Evolutionary conservation across 1,140 invertebrate genomes (phyloP).

Genomic region (Samia ricini): DNA sequence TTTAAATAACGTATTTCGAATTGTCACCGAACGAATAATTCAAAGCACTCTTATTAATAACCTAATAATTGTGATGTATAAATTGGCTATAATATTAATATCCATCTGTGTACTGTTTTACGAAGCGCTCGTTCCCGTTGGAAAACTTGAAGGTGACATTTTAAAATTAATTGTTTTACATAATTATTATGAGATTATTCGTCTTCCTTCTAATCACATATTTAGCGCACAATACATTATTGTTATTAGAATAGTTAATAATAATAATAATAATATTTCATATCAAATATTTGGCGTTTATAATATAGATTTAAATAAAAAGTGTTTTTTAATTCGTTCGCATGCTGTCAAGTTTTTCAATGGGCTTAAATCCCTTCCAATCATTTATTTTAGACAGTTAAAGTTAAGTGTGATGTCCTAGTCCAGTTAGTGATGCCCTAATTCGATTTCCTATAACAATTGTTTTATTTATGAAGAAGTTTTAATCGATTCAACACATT

Average conservation of each 20-base stretch:
- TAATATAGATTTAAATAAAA: constrained; percentile 37
- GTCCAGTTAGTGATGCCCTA: too few relatives aligned
- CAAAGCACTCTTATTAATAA: constrained; percentile 51
- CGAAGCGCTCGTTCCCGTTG: too few relatives aligned
- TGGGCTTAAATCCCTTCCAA: too few relatives aligned
- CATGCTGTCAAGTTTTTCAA: constrained; percentile 51
- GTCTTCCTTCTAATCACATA: constrained; percentile 68
- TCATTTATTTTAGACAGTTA: too few relatives aligned
- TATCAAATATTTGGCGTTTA: constrained; percentile 63
- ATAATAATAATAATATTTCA: constrained; percentile 40
- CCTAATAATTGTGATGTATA: constrained; percentile 47
- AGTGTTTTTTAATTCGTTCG: constrained; percentile 35
- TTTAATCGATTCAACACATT: too few relatives aligned
- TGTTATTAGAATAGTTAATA: constrained; percentile 55
- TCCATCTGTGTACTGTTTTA: neutral
- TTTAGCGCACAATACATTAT: constrained; percentile 62
- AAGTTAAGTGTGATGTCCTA: too few relatives aligned
- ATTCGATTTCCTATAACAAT: too few relatives aligned
- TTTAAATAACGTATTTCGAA: constrained; percentile 51
- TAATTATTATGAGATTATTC: constrained; percentile 41
- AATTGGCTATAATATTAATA: constrained; percentile 12
- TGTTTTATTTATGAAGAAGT: too few relatives aligned
- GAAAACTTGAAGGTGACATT: constrained; percentile 36
- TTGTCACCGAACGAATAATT: constrained; percentile 54
- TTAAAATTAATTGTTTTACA: constrained; percentile 18